These are phyloP conservation scores for Mastigias papua DNA, from an alignment of 30 jellyfish, hydroid and myxozoan genomes.

Conservation along the genomic window DNA sequence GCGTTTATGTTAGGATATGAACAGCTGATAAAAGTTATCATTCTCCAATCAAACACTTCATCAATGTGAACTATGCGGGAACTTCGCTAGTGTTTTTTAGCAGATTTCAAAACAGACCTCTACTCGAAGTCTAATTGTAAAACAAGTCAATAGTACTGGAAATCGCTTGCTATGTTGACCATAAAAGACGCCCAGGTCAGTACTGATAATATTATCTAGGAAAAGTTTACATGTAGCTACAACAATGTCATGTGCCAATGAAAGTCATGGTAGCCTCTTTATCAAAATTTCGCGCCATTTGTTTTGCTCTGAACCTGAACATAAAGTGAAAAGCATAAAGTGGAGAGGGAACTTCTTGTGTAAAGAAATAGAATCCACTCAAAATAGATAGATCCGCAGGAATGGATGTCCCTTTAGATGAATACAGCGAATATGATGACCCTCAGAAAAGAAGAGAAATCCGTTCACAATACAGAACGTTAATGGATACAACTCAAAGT, in stretches of 20 bases:
- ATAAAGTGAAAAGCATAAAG: too few relatives aligned
- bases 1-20: background rate
- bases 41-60: background rate
- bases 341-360: too few relatives aligned
- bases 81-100: too few relatives aligned
- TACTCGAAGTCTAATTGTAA: too few relatives aligned
- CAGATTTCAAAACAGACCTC: too few relatives aligned
- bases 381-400: too few relatives aligned
- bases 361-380: too few relatives aligned
- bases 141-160: too few relatives aligned
- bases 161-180: too few relatives aligned
- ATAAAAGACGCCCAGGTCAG: too few relatives aligned
- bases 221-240: background rate
- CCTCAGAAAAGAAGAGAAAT: slow-evolving; percentile 75
- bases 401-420: slow-evolving; percentile 34
- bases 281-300: background rate
- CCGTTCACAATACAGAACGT: slow-evolving; percentile 74
- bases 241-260: background rate
- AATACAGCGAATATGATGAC: slow-evolving; percentile 78
- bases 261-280: background rate
- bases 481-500: slow-evolving; percentile 74
- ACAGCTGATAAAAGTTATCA: background rate
- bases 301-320: too few relatives aligned
- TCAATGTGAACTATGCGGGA: too few relatives aligned
- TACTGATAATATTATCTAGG: background rate